Base-by-base conservation (phyloP, 2,888 invertebrate genomes). In the Brachypalpus laphriformis region DNA sequence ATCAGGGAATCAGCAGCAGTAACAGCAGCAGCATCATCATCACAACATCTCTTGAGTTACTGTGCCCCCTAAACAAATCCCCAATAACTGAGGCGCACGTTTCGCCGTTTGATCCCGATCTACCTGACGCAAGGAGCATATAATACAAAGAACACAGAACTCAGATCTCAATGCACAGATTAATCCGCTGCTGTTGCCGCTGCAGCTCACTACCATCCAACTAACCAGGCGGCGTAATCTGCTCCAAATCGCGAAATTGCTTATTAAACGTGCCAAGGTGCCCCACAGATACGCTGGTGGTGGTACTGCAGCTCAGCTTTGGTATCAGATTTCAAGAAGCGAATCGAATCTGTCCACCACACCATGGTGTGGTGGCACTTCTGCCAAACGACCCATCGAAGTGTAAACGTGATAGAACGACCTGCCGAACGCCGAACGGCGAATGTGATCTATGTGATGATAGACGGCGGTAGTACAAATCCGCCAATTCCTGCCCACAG, bases 241-340 rank as follows among this genome's bases (percentile, higher is more conserved):
- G 85, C 85, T 85, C 85, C 61, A 85, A 81, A 85, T 85, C 85
- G 65, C 75, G 51, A 81, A 85, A 85, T 85, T 85, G 81, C 85
- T 85, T 85, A 85, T 85, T 85, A 81, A 85, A 81, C 81, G 76
- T 81, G 81, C 85, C 81, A 81, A 80, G 70, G 66, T 76, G 66
- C 75, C 80, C 59, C 82, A 65, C 63, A 56, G 81, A 65, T 65
- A 63, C 14, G 61, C 63, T 59, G 14, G 47, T 51, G 63, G 63
- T 28, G 40, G 70, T 54, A 61, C 37, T 20, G 18, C 11, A 20
- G n/a, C 37, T 37, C 47, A 11, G 9, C 47, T 9, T 6, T 6
- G 20, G 54, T 85, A 85, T 85, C 85, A 85, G 85, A 85, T 85
- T 85, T 85, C 75, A 85, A 85, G 85, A 85, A 85, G 85, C 85